Conservation (phyloP, 2,797 vertebrate species). For the Fratercula arctica region DNA sequence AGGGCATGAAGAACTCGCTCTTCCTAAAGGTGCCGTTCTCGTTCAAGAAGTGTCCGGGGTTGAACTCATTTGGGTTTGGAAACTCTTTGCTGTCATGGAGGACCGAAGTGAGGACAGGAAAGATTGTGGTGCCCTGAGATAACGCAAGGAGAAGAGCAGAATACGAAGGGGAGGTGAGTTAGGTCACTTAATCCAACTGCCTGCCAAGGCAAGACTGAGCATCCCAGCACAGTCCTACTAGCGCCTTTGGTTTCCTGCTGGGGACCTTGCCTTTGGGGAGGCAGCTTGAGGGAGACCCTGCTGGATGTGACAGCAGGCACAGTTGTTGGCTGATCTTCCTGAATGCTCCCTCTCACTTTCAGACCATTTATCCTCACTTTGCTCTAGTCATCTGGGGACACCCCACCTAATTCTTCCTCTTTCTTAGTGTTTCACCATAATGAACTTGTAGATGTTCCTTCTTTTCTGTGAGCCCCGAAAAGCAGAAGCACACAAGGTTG, state of each 20-base stretch:
- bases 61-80: slow-evolving; percentile 58
- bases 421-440: neutral
- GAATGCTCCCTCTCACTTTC: neutral
- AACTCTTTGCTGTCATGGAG: slow-evolving; percentile 54
- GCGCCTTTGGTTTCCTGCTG: neutral
- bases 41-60: slow-evolving; percentile 68
- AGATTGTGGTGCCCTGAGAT: slow-evolving; percentile 66
- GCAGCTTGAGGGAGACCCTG: neutral
- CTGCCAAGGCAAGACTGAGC: neutral
- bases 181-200: neutral
- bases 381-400: neutral
- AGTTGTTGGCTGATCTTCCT: neutral
- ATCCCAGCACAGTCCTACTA: neutral
- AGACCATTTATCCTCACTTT: neutral
- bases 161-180: neutral
- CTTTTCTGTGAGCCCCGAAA: rapidly evolving
- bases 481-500: neutral
- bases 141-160: neutral
- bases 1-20: slow-evolving; percentile 59
- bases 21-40: slow-evolving; percentile 38
- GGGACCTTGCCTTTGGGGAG: neutral
- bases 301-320: neutral
- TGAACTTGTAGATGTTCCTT: neutral
- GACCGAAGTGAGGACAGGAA: slow-evolving; percentile 1
- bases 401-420: neutral